Percentiles rank a stretch among this genome's conserved stretches.
Conservation (phyloP, 2,797 vertebrate genomes). For the Meriones psammophilus region DNA sequence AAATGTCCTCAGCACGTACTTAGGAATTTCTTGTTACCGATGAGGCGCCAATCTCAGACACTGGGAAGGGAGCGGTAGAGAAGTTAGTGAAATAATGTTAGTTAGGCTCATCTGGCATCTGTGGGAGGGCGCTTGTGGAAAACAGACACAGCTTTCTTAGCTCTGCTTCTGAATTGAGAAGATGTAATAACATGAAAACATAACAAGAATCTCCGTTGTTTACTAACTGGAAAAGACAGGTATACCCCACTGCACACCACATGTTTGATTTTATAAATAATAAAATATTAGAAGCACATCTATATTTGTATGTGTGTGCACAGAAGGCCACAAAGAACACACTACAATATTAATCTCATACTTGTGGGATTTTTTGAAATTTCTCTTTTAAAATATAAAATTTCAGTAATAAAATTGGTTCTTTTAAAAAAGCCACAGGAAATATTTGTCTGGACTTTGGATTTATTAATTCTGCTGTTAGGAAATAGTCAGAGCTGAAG, state of each 20-base stretch:
- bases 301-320: background rate
- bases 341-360: conserved; percentile 42
- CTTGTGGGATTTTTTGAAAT: background rate
- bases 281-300: conserved; percentile 34
- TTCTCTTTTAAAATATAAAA: conserved; percentile 41
- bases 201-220: conserved; percentile 16
- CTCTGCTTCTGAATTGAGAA: conserved; percentile 46
- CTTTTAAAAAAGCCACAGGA: conserved; percentile 27
- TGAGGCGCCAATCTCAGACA: background rate
- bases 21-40: background rate
- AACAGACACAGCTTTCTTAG: background rate
- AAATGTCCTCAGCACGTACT: background rate
- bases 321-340: conserved; percentile 21
- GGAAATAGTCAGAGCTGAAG: conserved; percentile 23
- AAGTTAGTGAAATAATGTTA: background rate
- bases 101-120: conserved; percentile 11
- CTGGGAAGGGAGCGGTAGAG: conserved; percentile 22
- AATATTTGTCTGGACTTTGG: background rate
- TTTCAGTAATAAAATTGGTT: background rate
- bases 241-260: background rate
- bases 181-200: conserved; percentile 40
- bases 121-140: background rate
- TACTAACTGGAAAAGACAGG: conserved; percentile 56
- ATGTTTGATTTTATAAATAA: conserved; percentile 67
- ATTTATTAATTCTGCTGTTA: conserved; percentile 39